Evolutionary conservation across 92 coral and sea anemone species (phyloP), one percentile per base, ranked within the genome.

Genomic region (Zoanthus sociatus): DNA sequence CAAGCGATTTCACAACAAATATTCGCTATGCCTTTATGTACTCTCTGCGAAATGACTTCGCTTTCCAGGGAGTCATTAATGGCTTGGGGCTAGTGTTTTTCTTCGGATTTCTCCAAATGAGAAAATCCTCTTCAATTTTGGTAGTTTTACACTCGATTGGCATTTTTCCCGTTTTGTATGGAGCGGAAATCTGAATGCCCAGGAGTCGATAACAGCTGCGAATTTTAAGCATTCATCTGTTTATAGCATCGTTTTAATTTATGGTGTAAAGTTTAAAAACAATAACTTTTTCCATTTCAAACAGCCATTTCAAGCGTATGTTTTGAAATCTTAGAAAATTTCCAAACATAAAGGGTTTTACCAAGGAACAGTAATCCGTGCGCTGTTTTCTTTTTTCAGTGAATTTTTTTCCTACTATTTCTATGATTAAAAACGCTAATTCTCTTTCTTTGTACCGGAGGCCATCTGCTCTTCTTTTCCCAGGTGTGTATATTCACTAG

Each of bases 221-320:
- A 90, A 93, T 87, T 67, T 93, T 92, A 90, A 91, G 93, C 84
- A 71, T 78, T 90, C 92, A 90, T 93, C 88, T 94, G 95, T 94
- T 94, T 94, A 91, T 93, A 78, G 95, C 87, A 86, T 93, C 95
- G 94, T 91, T 94, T 94, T 94, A 94, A 94, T 94, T 94, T 94
- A 94, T 93, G 95, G 90, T 92, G 50, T 55, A 88, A 90, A 93
- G 86, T 83, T 76, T 69, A 13, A 54, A 81, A 81, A 81, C 70
- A 71, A 81, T 63, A 63, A 81, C 70, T 81, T 81, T 48, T 63
- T 64, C 14, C 18, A 71, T 81, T 66, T 51, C 74, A 81, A 81
- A 81, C 67, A 30, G 74, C 75, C 6, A 63, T 66, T 74, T 9
- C 85, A 20, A 20, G 33, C 51, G 71, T 71, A 68, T 54, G 75